phyloP scores from a whole-genome alignment of 2,113 vertebrate species.

The Oreochromis aureus region DNA sequence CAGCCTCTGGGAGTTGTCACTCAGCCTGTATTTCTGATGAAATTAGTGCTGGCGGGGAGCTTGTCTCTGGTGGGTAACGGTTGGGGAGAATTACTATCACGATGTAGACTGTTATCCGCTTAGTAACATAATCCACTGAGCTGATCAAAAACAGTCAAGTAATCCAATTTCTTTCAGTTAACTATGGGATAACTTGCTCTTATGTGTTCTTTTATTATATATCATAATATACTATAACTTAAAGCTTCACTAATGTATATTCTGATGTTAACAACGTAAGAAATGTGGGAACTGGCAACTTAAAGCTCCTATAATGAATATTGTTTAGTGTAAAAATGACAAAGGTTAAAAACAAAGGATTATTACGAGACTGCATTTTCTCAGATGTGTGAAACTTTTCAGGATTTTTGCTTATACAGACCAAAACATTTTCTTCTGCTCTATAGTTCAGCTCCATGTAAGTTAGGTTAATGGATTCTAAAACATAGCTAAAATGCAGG shows the following conservation, averaged over 20 bases:
- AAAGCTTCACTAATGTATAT: background rate
- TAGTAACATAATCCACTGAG: background rate
- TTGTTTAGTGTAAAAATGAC: background rate
- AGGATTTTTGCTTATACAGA: fast-evolving
- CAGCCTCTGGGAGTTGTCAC: background rate
- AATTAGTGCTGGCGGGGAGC: background rate
- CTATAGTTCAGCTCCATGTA: background rate
- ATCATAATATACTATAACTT: background rate
- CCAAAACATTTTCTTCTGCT: background rate
- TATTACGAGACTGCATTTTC: fast-evolving
- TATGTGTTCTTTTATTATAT: background rate
- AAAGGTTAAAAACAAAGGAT: background rate
- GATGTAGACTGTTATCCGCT: conserved; percentile 1
- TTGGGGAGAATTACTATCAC: background rate
- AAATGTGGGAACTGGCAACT: background rate
- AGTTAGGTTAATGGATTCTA: background rate
- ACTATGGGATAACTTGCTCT: background rate
- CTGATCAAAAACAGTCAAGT: background rate
- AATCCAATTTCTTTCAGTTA: conserved; percentile 23
- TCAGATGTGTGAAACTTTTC: background rate
- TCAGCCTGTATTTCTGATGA: background rate
- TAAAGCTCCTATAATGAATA: background rate
- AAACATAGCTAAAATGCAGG: background rate
- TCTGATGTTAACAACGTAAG: background rate
- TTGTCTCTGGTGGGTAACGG: background rate